A percentile compares a stretch with the other conserved stretches of the same genome.
Conservation (phyloP, 2,797 vertebrate species). For the Parauchenoglanis punctatus region DNA sequence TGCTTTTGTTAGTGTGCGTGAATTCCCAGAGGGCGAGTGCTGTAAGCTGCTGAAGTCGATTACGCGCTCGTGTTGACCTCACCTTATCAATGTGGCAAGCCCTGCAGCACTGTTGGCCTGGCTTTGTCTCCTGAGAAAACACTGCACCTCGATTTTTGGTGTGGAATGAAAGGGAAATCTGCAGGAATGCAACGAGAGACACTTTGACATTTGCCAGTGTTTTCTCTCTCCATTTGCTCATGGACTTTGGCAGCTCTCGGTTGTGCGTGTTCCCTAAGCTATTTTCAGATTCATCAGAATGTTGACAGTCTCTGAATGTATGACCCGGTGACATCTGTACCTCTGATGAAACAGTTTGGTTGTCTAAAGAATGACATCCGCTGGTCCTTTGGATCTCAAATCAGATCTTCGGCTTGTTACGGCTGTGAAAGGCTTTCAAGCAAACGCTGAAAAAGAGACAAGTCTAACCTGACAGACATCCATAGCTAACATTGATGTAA, state of each 20-base stretch:
- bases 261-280: conserved; percentile 33
- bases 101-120: conserved; percentile 52
- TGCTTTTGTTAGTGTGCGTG: conserved; percentile 58
- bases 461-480: not conserved
- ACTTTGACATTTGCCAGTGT: conserved; percentile 58
- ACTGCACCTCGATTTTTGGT: conserved; percentile 55
- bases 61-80: conserved; percentile 65
- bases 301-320: conserved; percentile 47
- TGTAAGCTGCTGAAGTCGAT: conserved; percentile 68
- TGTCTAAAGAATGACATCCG: conserved; percentile 36
- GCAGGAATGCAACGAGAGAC: conserved; percentile 41
- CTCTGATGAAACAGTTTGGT: conserved; percentile 30
- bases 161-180: conserved; percentile 54
- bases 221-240: conserved; percentile 43
- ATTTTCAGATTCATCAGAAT: conserved; percentile 49
- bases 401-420: not conserved
- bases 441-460: not conserved
- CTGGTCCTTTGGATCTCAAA: conserved; percentile 24
- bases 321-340: conserved; percentile 30
- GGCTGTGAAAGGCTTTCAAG: conserved; percentile 15
- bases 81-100: conserved; percentile 66
- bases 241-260: conserved; percentile 33
- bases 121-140: conserved; percentile 60
- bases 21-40: conserved; percentile 57
- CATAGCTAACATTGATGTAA: not conserved